phyloP scores from a whole-genome alignment of 2,797 vertebrate species.

The Hypotaenidia okinawae region DNA sequence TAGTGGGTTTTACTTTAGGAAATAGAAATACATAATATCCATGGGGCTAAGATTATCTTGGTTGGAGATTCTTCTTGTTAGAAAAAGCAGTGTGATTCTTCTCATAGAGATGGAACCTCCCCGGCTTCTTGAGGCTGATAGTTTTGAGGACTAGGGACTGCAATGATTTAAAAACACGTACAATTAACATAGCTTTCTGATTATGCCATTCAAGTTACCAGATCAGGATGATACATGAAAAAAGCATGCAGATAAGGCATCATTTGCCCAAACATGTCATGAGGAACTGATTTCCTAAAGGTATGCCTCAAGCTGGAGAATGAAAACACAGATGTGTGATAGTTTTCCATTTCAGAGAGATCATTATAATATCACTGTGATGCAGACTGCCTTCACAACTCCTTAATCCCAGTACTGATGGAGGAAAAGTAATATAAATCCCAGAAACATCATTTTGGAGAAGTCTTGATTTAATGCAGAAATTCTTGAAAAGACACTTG shows the following conservation, averaged over 20 bases:
- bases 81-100: not conserved
- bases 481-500: not conserved
- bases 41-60: not conserved
- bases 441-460: not conserved
- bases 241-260: constrained; percentile 21
- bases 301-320: not conserved
- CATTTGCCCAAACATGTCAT: not conserved
- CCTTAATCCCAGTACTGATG: not conserved
- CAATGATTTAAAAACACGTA: not conserved
- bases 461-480: not conserved
- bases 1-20: not conserved
- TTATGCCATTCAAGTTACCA: constrained; percentile 22
- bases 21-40: not conserved
- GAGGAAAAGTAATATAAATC: not conserved
- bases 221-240: not conserved
- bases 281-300: constrained; percentile 14
- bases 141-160: not conserved
- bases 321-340: not conserved
- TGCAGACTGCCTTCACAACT: not conserved
- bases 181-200: constrained; percentile 48
- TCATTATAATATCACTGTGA: not conserved
- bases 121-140: not conserved
- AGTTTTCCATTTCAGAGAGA: not conserved
- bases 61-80: not conserved
- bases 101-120: not conserved